Conservation (phyloP, 1,140 invertebrate genomes). For the Aricia agestis region DNA sequence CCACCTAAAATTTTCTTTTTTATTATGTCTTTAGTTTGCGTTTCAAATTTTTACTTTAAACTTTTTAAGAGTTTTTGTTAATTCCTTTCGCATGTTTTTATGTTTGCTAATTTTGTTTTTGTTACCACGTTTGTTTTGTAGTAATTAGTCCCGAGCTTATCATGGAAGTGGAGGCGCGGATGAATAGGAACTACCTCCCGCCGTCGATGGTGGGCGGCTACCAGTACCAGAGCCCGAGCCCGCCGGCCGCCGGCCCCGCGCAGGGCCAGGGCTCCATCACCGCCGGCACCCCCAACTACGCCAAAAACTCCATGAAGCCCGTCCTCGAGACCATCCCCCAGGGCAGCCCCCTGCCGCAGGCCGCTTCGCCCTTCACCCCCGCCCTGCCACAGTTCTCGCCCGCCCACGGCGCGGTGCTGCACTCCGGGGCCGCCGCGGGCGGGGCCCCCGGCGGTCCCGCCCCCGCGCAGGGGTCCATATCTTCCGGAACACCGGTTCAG, state of each 20-base stretch:
- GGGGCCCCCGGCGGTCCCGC: constrained; percentile 24
- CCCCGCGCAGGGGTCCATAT: constrained; percentile 20
- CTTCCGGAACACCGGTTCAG: constrained; percentile 7
- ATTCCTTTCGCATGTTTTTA: constrained; percentile 37
- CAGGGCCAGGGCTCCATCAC: constrained; percentile 46
- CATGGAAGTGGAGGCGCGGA: constrained; percentile 91
- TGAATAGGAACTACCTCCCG: constrained; percentile 88
- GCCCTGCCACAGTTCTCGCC: constrained; percentile 41
- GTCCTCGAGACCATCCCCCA: constrained; percentile 59
- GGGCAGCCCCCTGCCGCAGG: constrained; percentile 40
- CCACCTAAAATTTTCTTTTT: background rate
- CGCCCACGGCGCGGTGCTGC: constrained; percentile 31
- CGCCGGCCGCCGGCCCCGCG: constrained; percentile 31
- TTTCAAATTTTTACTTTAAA: background rate
- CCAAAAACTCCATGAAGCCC: constrained; percentile 50
- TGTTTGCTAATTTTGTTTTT: constrained; percentile 62
- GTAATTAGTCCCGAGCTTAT: constrained; percentile 91
- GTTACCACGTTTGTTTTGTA: constrained; percentile 68
- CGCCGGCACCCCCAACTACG: constrained; percentile 49
- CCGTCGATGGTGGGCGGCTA: constrained; percentile 77
- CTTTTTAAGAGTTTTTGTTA: background rate
- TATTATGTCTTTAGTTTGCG: background rate
- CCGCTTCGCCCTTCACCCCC: constrained; percentile 39
- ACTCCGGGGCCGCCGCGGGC: constrained; percentile 18
- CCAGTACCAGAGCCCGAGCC: constrained; percentile 37